Percentiles rank a stretch among this genome's conserved stretches.
phyloP scores from a whole-genome alignment of 2,888 invertebrate species.

The Stegana nigrithorax region DNA sequence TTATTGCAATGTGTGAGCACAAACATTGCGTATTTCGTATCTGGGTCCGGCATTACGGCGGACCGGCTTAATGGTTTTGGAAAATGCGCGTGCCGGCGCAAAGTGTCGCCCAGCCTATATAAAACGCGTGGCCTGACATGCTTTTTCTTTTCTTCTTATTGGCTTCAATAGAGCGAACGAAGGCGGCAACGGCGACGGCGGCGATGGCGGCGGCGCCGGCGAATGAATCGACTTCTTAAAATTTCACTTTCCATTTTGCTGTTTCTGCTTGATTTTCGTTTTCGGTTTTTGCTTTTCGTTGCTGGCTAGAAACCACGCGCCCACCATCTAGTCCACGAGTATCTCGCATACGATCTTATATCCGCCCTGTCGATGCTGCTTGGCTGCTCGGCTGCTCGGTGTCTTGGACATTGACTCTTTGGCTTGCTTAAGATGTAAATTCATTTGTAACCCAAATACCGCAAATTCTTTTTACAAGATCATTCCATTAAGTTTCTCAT shows the following conservation, averaged over 20 bases:
- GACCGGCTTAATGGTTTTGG: conserved; percentile 61
- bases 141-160: no score
- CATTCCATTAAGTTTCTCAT: conserved; percentile 27
- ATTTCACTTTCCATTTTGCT: conserved; percentile 55
- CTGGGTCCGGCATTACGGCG: no score
- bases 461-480: conserved; percentile 54
- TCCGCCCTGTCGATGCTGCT: conserved; percentile 14
- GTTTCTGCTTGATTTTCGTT: background rate
- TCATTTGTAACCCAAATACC: conserved; percentile 64
- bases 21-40: no score
- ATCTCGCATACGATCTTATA: background rate
- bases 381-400: background rate
- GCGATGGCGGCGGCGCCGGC: no score
- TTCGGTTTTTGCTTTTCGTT: background rate
- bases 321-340: background rate
- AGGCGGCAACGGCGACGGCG: no score
- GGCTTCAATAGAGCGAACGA: no score
- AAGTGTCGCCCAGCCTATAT: conserved; percentile 61
- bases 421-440: conserved; percentile 59
- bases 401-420: conserved; percentile 1
- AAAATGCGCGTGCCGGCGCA: conserved; percentile 46
- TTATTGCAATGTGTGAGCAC: background rate
- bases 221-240: conserved; percentile 30
- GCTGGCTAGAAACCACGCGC: background rate
- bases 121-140: no score